Conservation (phyloP, 2,888 invertebrate genomes). For the Tenodera sinensis region DNA sequence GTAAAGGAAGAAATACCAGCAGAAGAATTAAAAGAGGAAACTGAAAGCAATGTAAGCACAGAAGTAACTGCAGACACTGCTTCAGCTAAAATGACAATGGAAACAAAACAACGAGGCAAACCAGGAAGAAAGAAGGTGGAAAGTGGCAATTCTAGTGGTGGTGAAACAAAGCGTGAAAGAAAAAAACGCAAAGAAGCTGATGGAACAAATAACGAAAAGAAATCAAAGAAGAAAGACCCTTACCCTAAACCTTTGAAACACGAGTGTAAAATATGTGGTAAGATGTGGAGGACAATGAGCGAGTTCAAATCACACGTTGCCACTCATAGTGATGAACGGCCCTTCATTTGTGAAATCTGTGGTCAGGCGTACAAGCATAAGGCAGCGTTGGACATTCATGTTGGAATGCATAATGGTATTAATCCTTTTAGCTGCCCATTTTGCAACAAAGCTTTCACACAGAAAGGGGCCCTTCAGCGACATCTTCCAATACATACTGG, state of each 20-base stretch:
- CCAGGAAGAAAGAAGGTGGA: not conserved
- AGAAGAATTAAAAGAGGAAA: not conserved
- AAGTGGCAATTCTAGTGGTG: not conserved
- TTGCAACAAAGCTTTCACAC: constrained; percentile 59
- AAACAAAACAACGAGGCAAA: not conserved
- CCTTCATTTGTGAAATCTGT: constrained; percentile 51
- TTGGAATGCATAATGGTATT: constrained; percentile 55
- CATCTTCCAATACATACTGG: constrained; percentile 61
- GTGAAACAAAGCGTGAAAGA: constrained; percentile 2
- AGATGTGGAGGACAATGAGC: constrained; percentile 38
- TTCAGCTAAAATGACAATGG: not conserved
- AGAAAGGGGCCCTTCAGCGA: constrained; percentile 57
- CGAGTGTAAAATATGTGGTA: constrained; percentile 37
- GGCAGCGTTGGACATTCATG: constrained; percentile 58
- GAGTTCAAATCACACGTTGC: constrained; percentile 39
- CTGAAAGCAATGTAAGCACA: constrained; percentile 9
- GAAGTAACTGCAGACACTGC: not conserved
- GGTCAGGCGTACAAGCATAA: constrained; percentile 61
- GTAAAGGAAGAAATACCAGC: not conserved
- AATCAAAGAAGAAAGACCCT: constrained; percentile 28
- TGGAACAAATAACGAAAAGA: constrained; percentile 10
- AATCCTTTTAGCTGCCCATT: constrained; percentile 49
- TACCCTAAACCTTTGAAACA: constrained; percentile 31
- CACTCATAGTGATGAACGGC: constrained; percentile 38
- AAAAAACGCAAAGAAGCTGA: constrained; percentile 16